A percentile compares a stretch with the other conserved stretches of the same genome.
Evolutionary conservation across 2,113 vertebrate species (phyloP).

Genomic region (Halichoeres trimaculatus): DNA sequence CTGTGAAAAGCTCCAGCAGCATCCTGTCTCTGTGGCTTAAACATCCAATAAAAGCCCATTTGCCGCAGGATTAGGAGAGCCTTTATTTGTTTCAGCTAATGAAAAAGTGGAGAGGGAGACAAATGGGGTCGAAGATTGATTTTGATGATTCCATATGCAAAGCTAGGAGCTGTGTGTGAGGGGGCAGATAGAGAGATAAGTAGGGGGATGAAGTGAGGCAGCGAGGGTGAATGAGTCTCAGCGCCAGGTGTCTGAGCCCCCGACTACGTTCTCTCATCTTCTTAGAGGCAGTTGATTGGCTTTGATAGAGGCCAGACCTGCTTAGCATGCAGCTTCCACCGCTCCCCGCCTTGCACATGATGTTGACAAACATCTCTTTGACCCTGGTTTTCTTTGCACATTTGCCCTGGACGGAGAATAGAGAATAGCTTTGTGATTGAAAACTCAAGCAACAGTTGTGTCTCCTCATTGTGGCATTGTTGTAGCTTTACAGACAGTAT

Average conservation of each 20-base stretch:
- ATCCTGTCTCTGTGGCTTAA: constrained; percentile 61
- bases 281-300: constrained; percentile 68
- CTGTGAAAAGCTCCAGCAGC: constrained; percentile 34
- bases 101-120: constrained; percentile 74
- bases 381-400: constrained; percentile 69
- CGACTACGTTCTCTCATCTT: constrained; percentile 68
- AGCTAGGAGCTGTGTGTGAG: constrained; percentile 57
- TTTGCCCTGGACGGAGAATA: constrained; percentile 60
- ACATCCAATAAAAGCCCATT: constrained; percentile 77
- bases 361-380: constrained; percentile 84
- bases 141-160: constrained; percentile 77
- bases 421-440: constrained; percentile 11
- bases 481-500: constrained; percentile 36
- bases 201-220: constrained; percentile 40
- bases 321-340: constrained; percentile 80
- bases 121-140: constrained; percentile 74
- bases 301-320: constrained; percentile 66
- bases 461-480: constrained; percentile 64
- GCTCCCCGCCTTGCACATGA: constrained; percentile 71
- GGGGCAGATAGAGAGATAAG: constrained; percentile 59
- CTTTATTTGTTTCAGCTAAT: constrained; percentile 79
- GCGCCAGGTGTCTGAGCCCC: constrained; percentile 76
- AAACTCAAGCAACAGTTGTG: constrained; percentile 39
- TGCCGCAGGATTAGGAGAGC: constrained; percentile 73
- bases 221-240: constrained; percentile 56